Conservation (phyloP, 2,797 vertebrate species). For the Falco cherrug region DNA sequence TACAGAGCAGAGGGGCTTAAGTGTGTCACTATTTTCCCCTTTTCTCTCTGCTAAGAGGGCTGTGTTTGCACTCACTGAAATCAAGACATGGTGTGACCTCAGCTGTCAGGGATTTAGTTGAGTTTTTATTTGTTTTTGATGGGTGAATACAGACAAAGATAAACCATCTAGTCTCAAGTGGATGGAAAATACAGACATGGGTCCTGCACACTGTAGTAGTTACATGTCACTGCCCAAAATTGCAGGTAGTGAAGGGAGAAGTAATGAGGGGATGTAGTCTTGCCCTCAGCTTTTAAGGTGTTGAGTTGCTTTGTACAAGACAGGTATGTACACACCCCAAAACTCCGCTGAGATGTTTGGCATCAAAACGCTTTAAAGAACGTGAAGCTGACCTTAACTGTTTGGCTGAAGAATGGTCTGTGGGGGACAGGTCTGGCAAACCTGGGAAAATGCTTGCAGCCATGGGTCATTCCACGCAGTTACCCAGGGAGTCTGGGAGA, state of each 20-base stretch:
- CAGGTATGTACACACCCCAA: neutral
- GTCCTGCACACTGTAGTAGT: neutral
- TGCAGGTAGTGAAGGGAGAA: neutral
- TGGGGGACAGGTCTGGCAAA: neutral
- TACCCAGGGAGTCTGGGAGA: neutral
- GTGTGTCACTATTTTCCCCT: neutral
- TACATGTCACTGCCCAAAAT: neutral
- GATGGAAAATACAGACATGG: conserved; percentile 10
- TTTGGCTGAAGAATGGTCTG: neutral
- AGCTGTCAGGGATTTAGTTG: conserved; percentile 17
- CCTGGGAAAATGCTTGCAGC: neutral
- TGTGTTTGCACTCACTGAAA: conserved; percentile 24
- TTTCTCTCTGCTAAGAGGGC: conserved; percentile 20
- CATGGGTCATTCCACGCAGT: fast-evolving
- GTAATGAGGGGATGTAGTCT: neutral
- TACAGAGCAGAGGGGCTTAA: conserved; percentile 43
- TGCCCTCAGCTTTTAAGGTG: neutral
- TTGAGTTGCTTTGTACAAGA: neutral
- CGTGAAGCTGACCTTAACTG: neutral
- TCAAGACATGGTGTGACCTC: conserved; percentile 41
- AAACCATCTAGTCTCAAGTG: conserved; percentile 38
- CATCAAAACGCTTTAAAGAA: neutral
- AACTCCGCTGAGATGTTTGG: neutral
- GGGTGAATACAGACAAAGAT: conserved; percentile 39
- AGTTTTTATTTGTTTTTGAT: conserved; percentile 44